Conservation (phyloP, 2,888 invertebrate species). For the Thelaira solivaga region DNA sequence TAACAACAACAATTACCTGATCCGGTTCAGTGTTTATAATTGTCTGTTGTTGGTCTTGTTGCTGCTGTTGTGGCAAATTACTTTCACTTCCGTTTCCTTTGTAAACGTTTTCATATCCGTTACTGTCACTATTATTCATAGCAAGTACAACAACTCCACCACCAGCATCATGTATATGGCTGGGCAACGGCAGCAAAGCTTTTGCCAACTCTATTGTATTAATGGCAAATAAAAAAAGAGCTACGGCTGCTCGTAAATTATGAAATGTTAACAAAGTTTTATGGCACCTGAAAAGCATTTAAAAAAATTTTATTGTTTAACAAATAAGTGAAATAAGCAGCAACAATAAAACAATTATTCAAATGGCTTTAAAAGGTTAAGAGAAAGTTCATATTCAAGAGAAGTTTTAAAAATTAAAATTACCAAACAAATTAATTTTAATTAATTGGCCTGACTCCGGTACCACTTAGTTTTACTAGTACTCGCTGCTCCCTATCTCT, state of each 20-base stretch:
- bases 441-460: constrained; percentile 37
- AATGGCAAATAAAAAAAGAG: constrained; percentile 71
- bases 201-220: constrained; percentile 74
- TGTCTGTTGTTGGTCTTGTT: constrained; percentile 14
- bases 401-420: constrained; percentile 21
- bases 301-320: too few relatives aligned
- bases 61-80: constrained; percentile 53
- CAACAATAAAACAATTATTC: constrained; percentile 1
- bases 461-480: not conserved
- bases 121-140: constrained; percentile 19
- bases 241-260: constrained; percentile 74
- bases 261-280: constrained; percentile 75
- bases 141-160: constrained; percentile 23
- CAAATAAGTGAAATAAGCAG: too few relatives aligned
- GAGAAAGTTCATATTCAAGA: not conserved
- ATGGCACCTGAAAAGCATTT: constrained; percentile 71
- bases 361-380: not conserved
- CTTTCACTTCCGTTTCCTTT: constrained; percentile 58
- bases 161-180: constrained; percentile 17
- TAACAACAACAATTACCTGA: constrained; percentile 67
- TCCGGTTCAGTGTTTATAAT: constrained; percentile 59
- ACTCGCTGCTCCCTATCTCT: not conserved
- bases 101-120: constrained; percentile 54
- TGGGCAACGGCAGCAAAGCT: constrained; percentile 69
- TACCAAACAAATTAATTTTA: constrained; percentile 49